Conservation (phyloP, 2,888 invertebrate genomes). For the Hypsopygia costalis region DNA sequence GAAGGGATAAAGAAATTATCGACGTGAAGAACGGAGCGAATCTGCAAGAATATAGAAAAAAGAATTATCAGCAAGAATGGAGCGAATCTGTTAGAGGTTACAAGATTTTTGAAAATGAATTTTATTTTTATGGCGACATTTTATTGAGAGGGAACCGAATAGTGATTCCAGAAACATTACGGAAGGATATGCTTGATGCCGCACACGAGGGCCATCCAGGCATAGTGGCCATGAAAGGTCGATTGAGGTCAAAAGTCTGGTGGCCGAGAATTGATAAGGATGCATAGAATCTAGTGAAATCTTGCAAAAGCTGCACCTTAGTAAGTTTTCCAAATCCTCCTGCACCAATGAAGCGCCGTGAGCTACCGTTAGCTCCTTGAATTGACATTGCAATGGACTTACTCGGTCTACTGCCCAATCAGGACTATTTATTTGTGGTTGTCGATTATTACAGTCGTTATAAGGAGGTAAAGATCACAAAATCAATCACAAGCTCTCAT, state of each 20-base stretch:
- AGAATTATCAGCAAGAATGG: no score
- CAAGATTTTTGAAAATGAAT: constrained; percentile 18
- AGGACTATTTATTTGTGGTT: constrained; percentile 18
- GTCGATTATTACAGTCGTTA: constrained; percentile 18
- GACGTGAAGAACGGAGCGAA: no score
- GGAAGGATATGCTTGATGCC: constrained; percentile 8
- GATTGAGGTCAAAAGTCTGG: constrained; percentile 11
- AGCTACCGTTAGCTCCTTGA: constrained; percentile 22
- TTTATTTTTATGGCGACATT: constrained; percentile 5
- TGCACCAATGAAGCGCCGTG: constrained; percentile 20
- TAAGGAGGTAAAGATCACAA: constrained; percentile 12
- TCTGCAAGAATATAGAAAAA: no score
- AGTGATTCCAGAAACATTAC: constrained; percentile 2
- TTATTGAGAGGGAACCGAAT: constrained; percentile 10
- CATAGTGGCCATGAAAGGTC: constrained; percentile 8
- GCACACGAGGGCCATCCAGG: constrained; percentile 14
- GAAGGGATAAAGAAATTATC: no score
- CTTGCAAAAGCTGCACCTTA: constrained; percentile 18
- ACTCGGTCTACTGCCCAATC: constrained; percentile 19
- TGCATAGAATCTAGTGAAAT: constrained; percentile 11
- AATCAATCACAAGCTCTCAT: no score
- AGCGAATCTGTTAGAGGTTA: constrained; percentile 12
- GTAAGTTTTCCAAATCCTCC: constrained; percentile 16
- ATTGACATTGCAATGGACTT: constrained; percentile 28
- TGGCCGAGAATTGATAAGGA: constrained; percentile 12